Evolutionary conservation across 30 jellyfish, hydroid and myxozoan species (phyloP), one percentile per base, ranked within the genome.

Genomic region (Hydra vulgaris): DNA sequence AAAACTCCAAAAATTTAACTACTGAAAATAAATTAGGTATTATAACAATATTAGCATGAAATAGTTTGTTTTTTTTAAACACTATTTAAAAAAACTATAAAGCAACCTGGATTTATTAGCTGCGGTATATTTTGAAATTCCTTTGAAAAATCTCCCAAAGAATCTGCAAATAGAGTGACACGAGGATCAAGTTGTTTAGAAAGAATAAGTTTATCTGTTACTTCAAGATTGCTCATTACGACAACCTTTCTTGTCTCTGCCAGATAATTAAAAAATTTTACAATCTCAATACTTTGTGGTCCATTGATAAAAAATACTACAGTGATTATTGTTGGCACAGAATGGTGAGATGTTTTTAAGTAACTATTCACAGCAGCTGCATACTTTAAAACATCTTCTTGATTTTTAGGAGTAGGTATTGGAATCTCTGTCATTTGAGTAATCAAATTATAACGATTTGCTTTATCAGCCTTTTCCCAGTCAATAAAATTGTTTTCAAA

Each of bases 381-480:
- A 55, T 52, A 78, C 77, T 19, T 12, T n/a, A 22, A 23, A n/a
- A 19, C 25, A 3, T 40, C 80, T 4, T 78, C 76, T 0, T 21
- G 53, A 54, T 20, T 61, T 5, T 66, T 23, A 27, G 85, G 85
- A 18, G 23, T 78, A 0, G 74, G 54, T 52, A 78, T 78, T n/a
- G 61, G 74, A 54, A 78, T 15, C 52, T 78, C 23, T 61, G 61
- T 53, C 7, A 78, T 8, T 26, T 25, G 61, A 27, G 52, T 70
- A 16, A 53, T 7, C 72, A 80, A 23, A 0, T 80, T 66, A 66
- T 67, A 66, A 17, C 70, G 67, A 3, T 20, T 26, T 18, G 71
- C 68, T 27, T 66, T 70, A 66, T 70, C 83, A 25, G 87, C 81
- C 17, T 25, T 79, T 8, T 80, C 72, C 87, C 87, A 80, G 25